Evolutionary conservation across 2,888 invertebrate species (phyloP).

Genomic region (Metalampra italica): DNA sequence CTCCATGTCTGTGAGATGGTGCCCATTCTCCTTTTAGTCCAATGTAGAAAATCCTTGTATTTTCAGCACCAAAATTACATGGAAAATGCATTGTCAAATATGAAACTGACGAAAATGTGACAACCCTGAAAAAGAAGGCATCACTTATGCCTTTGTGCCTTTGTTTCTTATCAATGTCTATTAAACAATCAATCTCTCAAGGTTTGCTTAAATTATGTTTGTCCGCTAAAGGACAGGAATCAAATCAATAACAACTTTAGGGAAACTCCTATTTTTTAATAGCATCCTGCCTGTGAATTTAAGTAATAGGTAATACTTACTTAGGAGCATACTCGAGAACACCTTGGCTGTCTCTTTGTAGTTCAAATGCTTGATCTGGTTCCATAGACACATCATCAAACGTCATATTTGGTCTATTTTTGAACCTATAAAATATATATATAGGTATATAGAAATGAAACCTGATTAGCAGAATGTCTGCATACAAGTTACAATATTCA

Average conservation of each 20-base stretch:
- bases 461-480: too few species aligned
- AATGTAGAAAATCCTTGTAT: slow-evolving; percentile 93
- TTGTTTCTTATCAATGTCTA: too few species aligned
- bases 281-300: too few species aligned
- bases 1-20: slow-evolving; percentile 90
- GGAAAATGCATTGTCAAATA: slow-evolving; percentile 95
- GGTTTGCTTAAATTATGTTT: too few species aligned
- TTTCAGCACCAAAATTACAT: slow-evolving; percentile 91
- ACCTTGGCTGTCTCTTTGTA: slow-evolving; percentile 88
- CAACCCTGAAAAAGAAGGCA: slow-evolving; percentile 86
- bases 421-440: slow-evolving; percentile 81
- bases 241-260: too few species aligned
- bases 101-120: slow-evolving; percentile 93
- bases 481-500: too few species aligned
- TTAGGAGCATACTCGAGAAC: slow-evolving; percentile 93
- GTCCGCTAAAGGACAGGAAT: too few species aligned
- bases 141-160: too few species aligned
- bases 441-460: slow-evolving; percentile 1
- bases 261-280: too few species aligned
- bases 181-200: too few species aligned
- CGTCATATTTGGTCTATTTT: slow-evolving; percentile 95
- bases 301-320: slow-evolving; percentile 76
- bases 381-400: slow-evolving; percentile 89
- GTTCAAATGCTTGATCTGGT: slow-evolving; percentile 94
- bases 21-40: slow-evolving; percentile 96